phyloP scores from a whole-genome alignment of 2,888 invertebrate species.

The Xylota sylvarum region DNA sequence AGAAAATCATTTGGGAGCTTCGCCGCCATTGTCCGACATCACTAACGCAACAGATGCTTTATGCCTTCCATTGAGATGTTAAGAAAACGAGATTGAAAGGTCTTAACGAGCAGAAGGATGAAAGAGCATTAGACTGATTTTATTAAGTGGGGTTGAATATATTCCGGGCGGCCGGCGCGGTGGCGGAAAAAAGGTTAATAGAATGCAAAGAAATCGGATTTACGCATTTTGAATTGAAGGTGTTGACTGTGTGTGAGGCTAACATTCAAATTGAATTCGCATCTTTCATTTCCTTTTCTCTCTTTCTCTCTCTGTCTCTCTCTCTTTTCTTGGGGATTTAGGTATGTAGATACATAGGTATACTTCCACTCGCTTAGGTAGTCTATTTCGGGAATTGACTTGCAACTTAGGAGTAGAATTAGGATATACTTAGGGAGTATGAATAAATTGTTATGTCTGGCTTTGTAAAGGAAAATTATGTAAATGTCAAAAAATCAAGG shows the following conservation, averaged over 20 bases:
- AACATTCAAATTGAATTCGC: conserved; percentile 51
- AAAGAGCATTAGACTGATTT: conserved; percentile 72
- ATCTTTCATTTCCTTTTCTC: conserved; percentile 8
- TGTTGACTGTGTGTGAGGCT: conserved; percentile 50
- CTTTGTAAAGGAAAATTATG: background rate
- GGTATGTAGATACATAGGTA: background rate
- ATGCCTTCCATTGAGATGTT: conserved; percentile 61
- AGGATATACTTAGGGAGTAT: background rate
- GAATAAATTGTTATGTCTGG: conserved; percentile 19
- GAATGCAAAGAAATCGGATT: conserved; percentile 73
- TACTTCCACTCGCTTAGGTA: conserved; percentile 21
- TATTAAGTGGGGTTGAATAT: conserved; percentile 71
- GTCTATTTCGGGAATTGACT: conserved; percentile 21
- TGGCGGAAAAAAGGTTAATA: conserved; percentile 57
- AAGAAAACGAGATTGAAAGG: conserved; percentile 71
- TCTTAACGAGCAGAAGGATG: conserved; percentile 67
- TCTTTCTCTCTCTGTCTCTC: background rate
- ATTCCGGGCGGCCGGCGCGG: conserved; percentile 43
- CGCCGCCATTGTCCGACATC: conserved; percentile 57
- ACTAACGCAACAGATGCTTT: conserved; percentile 72
- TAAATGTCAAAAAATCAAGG: background rate
- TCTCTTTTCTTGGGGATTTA: background rate
- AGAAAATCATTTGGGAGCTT: conserved; percentile 44
- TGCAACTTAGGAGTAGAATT: background rate
- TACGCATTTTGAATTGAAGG: conserved; percentile 71